Percentiles rank a stretch among this genome's conserved stretches.
phyloP scores from a whole-genome alignment of 1,140 invertebrate genomes.

The Aphelenchoides fujianensis region DNA sequence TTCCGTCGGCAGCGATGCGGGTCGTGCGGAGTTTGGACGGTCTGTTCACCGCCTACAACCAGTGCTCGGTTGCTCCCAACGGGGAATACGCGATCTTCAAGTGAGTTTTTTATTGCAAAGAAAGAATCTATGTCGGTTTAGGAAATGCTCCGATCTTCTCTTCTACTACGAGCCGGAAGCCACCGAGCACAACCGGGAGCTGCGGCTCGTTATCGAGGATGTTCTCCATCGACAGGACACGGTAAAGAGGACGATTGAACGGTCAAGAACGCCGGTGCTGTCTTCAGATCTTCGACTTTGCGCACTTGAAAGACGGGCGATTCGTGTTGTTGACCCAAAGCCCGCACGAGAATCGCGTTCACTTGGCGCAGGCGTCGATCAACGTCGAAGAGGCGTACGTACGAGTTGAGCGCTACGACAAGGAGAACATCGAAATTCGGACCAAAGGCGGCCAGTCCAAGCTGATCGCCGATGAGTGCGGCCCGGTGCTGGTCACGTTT shows the following conservation, averaged over 20 bases:
- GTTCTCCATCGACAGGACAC: conserved; percentile 19
- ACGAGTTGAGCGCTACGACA: conserved; percentile 1
- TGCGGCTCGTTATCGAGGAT: conserved; percentile 4
- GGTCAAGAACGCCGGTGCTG: neutral
- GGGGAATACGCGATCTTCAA: conserved; percentile 19
- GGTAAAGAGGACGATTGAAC: neutral
- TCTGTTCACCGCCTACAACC: conserved; percentile 11
- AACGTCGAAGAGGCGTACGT: conserved; percentile 5
- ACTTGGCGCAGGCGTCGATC: conserved; percentile 18
- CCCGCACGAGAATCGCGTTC: neutral
- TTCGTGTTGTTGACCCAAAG: conserved; percentile 16
- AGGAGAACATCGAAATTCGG: conserved; percentile 19
- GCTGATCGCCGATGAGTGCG: conserved; percentile 29
- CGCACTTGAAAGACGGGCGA: conserved; percentile 15
- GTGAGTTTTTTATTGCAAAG: conserved; percentile 18
- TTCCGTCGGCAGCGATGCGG: neutral
- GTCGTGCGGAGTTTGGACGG: neutral
- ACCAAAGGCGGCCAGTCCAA: conserved; percentile 22
- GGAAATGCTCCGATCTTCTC: conserved; percentile 2
- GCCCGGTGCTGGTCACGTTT: conserved; percentile 30
- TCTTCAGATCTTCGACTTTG: conserved; percentile 26
- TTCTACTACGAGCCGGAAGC: conserved; percentile 19
- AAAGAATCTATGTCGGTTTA: neutral
- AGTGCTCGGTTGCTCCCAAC: conserved; percentile 19
- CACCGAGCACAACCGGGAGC: conserved; percentile 9